A percentile compares a stretch with the other conserved stretches of the same genome.
Evolutionary conservation across 2,797 vertebrate species (phyloP).

Genomic region (Chrysocyon brachyurus): DNA sequence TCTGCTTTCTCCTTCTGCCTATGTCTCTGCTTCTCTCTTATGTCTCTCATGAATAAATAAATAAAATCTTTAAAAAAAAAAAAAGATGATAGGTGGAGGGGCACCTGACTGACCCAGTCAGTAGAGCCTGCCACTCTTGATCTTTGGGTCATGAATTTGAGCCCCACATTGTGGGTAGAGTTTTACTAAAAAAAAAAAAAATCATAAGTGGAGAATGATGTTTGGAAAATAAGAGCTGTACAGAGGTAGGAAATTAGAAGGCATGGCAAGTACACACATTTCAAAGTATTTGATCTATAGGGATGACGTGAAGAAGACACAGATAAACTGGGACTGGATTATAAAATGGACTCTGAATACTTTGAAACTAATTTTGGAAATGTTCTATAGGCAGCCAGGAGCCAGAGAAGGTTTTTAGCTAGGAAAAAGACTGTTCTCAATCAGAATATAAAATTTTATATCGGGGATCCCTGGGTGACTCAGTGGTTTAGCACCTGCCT

Average conservation of each 20-base stretch:
- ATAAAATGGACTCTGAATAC: background rate
- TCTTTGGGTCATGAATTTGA: background rate
- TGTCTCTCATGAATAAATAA: too few relatives aligned
- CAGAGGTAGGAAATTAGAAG: background rate
- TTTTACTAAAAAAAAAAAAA: background rate
- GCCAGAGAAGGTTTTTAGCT: conserved; percentile 44
- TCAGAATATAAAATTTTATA: background rate
- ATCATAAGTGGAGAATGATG: background rate
- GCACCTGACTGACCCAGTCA: background rate
- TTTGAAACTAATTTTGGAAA: conserved; percentile 49
- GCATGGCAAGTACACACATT: background rate
- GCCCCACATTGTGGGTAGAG: background rate
- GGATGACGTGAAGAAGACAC: background rate
- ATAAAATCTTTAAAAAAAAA: too few relatives aligned
- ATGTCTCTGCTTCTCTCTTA: too few relatives aligned
- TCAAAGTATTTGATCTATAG: background rate
- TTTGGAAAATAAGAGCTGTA: conserved; percentile 17
- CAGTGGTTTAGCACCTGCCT: too few relatives aligned
- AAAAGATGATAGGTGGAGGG: background rate
- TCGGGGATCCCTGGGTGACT: background rate
- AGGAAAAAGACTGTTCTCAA: background rate
- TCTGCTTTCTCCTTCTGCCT: too few relatives aligned
- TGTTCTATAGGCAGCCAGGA: background rate
- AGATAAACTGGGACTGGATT: background rate
- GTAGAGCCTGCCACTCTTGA: background rate